A percentile compares a stretch with the other conserved stretches of the same genome.
These are phyloP conservation scores for Drosophila meridionalis DNA, from an alignment of 2,888 invertebrate genomes.

Conservation along the genomic window DNA sequence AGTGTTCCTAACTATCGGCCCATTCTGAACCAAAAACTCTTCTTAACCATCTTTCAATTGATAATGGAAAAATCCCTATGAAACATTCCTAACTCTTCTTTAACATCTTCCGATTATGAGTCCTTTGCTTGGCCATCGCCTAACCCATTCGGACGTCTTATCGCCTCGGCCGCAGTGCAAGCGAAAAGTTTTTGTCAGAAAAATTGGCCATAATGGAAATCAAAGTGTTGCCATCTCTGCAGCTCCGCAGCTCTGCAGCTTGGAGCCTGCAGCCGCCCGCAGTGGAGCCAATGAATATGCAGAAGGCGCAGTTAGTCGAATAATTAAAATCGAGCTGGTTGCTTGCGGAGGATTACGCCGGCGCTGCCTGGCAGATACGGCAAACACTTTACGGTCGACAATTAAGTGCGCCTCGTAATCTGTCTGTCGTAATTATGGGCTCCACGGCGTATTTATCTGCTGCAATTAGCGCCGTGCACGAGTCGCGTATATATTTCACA, in stretches of 20 bases:
- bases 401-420: slow-evolving; percentile 78
- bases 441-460: slow-evolving; percentile 77
- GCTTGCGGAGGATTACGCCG: slow-evolving; percentile 51
- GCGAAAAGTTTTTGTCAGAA: slow-evolving; percentile 49
- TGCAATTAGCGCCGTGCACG: slow-evolving; percentile 76
- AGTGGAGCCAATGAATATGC: slow-evolving; percentile 48
- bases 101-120: slow-evolving; percentile 39
- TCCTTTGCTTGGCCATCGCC: slow-evolving; percentile 2
- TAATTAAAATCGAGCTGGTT: slow-evolving; percentile 77
- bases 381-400: slow-evolving; percentile 75
- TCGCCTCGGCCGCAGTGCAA: slow-evolving; percentile 54
- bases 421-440: slow-evolving; percentile 82
- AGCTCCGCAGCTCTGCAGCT: background rate
- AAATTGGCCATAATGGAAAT: slow-evolving; percentile 63
- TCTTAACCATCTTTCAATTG: background rate
- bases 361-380: slow-evolving; percentile 55
- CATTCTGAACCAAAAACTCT: background rate
- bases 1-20: too few species aligned
- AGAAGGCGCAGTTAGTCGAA: slow-evolving; percentile 52
- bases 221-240: slow-evolving; percentile 46
- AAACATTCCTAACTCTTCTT: background rate
- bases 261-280: background rate
- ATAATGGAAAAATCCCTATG: background rate
- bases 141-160: slow-evolving; percentile 43
- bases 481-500: slow-evolving; percentile 72